These are phyloP conservation scores for Trissonchulus latispiculum DNA, from an alignment of 2,888 invertebrate species.

Conservation along the genomic window DNA sequence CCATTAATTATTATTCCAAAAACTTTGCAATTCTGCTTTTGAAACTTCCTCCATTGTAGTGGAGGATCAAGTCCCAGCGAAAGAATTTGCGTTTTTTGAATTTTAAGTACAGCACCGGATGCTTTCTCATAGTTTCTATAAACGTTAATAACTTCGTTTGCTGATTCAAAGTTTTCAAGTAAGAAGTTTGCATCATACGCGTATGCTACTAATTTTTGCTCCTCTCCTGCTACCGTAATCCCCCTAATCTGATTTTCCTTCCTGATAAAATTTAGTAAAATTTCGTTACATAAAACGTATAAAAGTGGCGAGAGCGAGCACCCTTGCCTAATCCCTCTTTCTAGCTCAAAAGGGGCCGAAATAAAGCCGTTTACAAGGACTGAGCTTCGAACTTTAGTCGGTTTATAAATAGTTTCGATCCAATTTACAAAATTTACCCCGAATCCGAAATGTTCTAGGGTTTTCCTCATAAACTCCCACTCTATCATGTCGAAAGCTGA, in stretches of 20 bases:
- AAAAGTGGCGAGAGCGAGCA: background rate
- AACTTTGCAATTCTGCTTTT: no score
- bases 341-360: background rate
- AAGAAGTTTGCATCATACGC: conserved; percentile 8
- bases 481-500: conserved; percentile 12
- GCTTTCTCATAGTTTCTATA: background rate
- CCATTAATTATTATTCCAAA: no score
- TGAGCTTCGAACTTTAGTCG: background rate
- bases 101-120: background rate
- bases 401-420: conserved; percentile 5
- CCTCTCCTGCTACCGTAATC: background rate
- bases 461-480: background rate
- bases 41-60: no score
- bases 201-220: background rate
- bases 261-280: background rate
- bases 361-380: conserved; percentile 2
- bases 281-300: conserved; percentile 13
- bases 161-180: background rate
- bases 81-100: conserved; percentile 12
- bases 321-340: conserved; percentile 8
- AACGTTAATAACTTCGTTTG: background rate
- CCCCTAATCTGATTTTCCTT: background rate
- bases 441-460: background rate
- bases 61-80: no score
- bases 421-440: conserved; percentile 7